Conservation (phyloP, 2,113 vertebrate genomes). For the Grus americana region DNA sequence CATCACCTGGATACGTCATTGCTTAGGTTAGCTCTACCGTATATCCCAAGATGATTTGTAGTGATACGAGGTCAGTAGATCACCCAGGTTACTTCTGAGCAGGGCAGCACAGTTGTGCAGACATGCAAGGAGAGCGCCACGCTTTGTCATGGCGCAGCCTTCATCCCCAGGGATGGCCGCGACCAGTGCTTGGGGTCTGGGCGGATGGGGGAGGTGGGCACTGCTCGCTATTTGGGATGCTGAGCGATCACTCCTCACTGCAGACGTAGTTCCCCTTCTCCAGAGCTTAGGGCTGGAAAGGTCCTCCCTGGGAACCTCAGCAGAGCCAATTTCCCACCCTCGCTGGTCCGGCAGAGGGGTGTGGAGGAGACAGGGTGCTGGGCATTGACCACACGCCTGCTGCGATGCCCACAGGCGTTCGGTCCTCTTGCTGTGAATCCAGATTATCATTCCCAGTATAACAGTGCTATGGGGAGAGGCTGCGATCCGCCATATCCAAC, state of each 20-base stretch:
- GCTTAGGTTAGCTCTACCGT: background rate
- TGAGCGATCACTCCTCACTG: background rate
- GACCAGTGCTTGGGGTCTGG: too few relatives aligned
- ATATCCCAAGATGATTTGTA: background rate
- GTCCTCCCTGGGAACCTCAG: too few relatives aligned
- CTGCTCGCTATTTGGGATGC: rapidly evolving
- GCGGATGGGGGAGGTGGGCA: background rate
- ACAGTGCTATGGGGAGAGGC: background rate
- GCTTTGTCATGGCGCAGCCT: background rate
- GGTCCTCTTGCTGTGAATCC: background rate
- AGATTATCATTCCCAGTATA: background rate
- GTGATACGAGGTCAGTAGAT: background rate
- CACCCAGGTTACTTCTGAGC: background rate
- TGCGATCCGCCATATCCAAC: rapidly evolving
- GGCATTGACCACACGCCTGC: background rate
- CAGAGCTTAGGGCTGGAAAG: background rate
- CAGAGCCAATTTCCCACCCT: background rate
- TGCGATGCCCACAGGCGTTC: rapidly evolving
- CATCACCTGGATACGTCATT: background rate
- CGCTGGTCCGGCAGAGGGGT: rapidly evolving
- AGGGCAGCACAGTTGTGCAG: background rate
- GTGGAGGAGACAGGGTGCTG: background rate
- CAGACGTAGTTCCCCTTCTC: background rate
- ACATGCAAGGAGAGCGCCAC: rapidly evolving
- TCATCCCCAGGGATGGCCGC: rapidly evolving